A percentile compares a stretch with the other conserved stretches of the same genome.
Conservation (phyloP, 2,113 vertebrate genomes). For the Rhinolophus sinicus region DNA sequence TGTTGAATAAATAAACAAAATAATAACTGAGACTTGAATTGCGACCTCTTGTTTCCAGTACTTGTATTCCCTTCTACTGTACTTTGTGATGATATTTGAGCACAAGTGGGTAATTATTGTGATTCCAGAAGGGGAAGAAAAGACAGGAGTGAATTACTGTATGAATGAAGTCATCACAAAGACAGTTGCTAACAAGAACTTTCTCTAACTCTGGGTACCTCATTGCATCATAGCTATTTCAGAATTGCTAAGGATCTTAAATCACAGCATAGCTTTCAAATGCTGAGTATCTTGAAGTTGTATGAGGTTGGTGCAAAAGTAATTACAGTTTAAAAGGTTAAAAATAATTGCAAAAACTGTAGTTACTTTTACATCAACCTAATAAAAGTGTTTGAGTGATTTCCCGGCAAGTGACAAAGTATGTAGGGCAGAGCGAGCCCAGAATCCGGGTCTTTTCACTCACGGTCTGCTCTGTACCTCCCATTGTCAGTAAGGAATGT, state of each 20-base stretch:
- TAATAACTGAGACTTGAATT: background rate
- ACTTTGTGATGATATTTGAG: background rate
- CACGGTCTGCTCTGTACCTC: background rate
- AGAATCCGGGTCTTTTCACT: background rate
- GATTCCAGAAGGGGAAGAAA: background rate
- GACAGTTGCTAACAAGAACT: background rate
- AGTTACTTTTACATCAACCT: too few relatives aligned
- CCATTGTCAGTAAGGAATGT: background rate
- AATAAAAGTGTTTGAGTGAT: background rate
- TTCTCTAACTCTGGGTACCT: background rate
- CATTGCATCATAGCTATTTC: slow-evolving; percentile 1
- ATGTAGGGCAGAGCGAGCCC: background rate
- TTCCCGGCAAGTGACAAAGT: background rate
- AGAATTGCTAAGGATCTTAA: background rate
- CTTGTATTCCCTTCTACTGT: background rate
- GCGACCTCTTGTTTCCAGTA: background rate
- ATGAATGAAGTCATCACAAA: background rate
- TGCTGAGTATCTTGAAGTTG: background rate
- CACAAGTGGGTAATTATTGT: background rate
- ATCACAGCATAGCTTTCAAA: background rate
- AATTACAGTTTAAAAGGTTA: too few relatives aligned
- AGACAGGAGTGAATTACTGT: background rate
- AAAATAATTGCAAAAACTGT: too few relatives aligned
- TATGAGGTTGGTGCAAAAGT: background rate
- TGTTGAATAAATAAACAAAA: background rate